A percentile compares a stretch with the other conserved stretches of the same genome.
Evolutionary conservation across 2,113 vertebrate species (phyloP).

Genomic region (Rhinoptilus africanus): DNA sequence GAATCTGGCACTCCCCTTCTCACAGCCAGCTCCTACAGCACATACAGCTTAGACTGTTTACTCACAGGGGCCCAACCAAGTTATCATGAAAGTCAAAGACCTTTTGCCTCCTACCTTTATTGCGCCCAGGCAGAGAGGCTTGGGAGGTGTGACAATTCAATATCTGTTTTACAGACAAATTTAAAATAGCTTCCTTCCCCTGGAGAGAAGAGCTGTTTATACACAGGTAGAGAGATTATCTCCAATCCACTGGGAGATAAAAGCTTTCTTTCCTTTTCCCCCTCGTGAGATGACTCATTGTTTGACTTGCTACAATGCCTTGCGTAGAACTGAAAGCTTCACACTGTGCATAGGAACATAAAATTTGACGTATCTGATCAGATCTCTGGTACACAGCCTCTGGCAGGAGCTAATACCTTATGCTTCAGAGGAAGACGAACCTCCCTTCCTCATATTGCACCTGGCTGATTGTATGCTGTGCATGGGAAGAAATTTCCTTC

Average conservation of each 20-base stretch:
- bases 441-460: constrained; percentile 53
- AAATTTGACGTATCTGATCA: constrained; percentile 42
- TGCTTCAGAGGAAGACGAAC: constrained; percentile 46
- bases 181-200: neutral
- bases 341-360: constrained; percentile 9
- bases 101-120: neutral
- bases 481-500: constrained; percentile 52
- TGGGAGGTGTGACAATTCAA: neutral
- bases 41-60: neutral
- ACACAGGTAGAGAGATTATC: constrained; percentile 37
- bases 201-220: constrained; percentile 40
- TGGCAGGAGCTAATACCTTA: constrained; percentile 32
- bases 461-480: constrained; percentile 21
- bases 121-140: neutral
- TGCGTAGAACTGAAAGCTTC: constrained; percentile 34
- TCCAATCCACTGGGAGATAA: constrained; percentile 35
- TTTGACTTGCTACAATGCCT: constrained; percentile 47
- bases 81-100: neutral
- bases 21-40: neutral
- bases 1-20: neutral
- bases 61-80: neutral
- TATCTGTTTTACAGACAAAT: constrained; percentile 6
- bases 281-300: constrained; percentile 43
- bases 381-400: constrained; percentile 40
- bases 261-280: constrained; percentile 35